A percentile compares a stretch with the other conserved stretches of the same genome.
Evolutionary conservation across 1,140 invertebrate species (phyloP).

Genomic region (Cotesia typhae): DNA sequence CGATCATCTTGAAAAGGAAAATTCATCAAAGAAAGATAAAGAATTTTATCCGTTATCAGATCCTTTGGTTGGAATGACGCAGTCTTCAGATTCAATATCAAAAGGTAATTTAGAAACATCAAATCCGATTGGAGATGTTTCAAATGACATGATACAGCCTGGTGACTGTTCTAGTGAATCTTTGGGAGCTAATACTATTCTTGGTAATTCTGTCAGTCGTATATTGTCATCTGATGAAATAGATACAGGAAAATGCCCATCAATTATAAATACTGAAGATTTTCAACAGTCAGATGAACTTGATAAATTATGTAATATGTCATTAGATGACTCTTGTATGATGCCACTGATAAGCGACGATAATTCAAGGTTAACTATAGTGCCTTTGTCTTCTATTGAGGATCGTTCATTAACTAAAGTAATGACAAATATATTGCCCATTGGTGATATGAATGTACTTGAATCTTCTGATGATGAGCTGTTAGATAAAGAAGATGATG

Average conservation of each 20-base stretch:
- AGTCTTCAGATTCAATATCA: constrained; percentile 1
- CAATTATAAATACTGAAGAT: constrained; percentile 38
- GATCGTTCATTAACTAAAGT: constrained; percentile 51
- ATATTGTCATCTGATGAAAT: constrained; percentile 34
- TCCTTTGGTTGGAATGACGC: constrained; percentile 33
- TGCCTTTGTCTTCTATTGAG: constrained; percentile 48
- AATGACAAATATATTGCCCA: constrained; percentile 49
- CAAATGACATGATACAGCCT: constrained; percentile 30
- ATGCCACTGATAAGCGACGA: constrained; percentile 46
- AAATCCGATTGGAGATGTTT: constrained; percentile 4
- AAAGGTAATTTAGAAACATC: constrained; percentile 23
- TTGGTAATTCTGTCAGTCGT: constrained; percentile 30
- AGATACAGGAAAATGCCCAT: constrained; percentile 33
- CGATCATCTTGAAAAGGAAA: not conserved
- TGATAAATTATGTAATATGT: constrained; percentile 42
- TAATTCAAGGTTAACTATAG: constrained; percentile 44
- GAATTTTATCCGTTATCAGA: constrained; percentile 38
- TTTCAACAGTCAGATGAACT: constrained; percentile 43
- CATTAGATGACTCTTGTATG: constrained; percentile 39
- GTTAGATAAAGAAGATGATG: constrained; percentile 42
- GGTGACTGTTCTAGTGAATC: constrained; percentile 26
- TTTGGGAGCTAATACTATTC: constrained; percentile 20
- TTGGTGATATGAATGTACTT: constrained; percentile 46
- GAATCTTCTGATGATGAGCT: constrained; percentile 48
- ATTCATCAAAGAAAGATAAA: constrained; percentile 10